Evolutionary conservation across 2,888 invertebrate genomes (phyloP).

Genomic region (Oxytorus armatus): DNA sequence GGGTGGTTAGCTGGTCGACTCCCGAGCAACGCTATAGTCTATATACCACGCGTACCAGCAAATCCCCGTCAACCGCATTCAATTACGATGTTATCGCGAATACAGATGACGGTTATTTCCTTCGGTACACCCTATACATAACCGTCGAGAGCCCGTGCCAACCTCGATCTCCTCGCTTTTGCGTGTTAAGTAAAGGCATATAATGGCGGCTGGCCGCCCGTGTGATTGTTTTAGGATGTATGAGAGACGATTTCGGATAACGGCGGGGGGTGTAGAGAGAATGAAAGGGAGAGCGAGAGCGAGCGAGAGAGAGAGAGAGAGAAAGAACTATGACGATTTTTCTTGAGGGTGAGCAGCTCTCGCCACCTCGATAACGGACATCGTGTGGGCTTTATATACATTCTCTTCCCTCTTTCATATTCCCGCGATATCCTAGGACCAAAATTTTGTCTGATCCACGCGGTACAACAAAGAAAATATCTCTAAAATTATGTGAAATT

Average conservation of each 20-base stretch:
- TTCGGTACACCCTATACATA: conserved; percentile 84
- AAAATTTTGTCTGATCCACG: not conserved
- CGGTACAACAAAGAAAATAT: not conserved
- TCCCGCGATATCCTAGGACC: not conserved
- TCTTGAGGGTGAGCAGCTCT: conserved; percentile 52
- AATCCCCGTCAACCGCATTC: conserved; percentile 85
- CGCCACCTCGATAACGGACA: conserved; percentile 34
- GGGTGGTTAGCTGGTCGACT: conserved; percentile 62
- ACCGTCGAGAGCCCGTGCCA: conserved; percentile 62
- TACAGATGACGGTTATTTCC: conserved; percentile 85
- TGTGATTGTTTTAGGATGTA: conserved; percentile 84
- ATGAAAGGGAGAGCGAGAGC: not conserved
- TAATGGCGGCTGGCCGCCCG: conserved; percentile 79
- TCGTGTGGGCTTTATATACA: conserved; percentile 8
- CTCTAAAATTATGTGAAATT: conserved; percentile 13
- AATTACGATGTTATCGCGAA: conserved; percentile 85
- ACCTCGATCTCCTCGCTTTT: conserved; percentile 59
- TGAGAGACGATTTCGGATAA: conserved; percentile 76
- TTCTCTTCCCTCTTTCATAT: conserved; percentile 1
- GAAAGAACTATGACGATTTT: conserved; percentile 74
- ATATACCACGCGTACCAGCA: conserved; percentile 77
- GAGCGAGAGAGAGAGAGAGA: not conserved
- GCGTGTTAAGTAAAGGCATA: conserved; percentile 74
- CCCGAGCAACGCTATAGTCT: conserved; percentile 49
- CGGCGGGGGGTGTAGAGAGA: conserved; percentile 65